Conservation (phyloP, 2,797 vertebrate genomes). For the Melanotaenia parkinsoni region DNA sequence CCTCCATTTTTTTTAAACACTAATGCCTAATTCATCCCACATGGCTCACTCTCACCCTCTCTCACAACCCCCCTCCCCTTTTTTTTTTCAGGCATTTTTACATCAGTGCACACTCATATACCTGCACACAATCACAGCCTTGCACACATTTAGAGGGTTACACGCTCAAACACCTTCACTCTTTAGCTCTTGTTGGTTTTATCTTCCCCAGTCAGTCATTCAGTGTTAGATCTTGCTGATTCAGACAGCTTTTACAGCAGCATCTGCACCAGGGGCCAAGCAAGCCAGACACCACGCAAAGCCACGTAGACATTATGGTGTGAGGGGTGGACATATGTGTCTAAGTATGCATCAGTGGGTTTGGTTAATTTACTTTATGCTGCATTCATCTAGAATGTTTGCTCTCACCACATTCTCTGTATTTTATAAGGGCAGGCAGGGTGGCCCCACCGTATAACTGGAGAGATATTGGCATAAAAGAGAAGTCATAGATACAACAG, state of each 20-base stretch:
- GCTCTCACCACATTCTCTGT: neutral
- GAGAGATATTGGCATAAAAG: neutral
- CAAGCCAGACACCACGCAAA: slow-evolving; percentile 58
- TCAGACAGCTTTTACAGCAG: slow-evolving; percentile 74
- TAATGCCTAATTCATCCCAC: slow-evolving; percentile 87
- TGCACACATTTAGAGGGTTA: slow-evolving; percentile 25
- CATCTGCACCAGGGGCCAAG: slow-evolving; percentile 61
- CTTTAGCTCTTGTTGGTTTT: slow-evolving; percentile 36
- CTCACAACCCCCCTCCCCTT: slow-evolving; percentile 2
- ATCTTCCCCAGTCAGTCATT: slow-evolving; percentile 50
- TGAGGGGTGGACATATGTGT: slow-evolving; percentile 24
- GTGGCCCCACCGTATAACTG: neutral
- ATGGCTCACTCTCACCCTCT: slow-evolving; percentile 67
- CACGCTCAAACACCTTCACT: slow-evolving; percentile 30
- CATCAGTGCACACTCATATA: slow-evolving; percentile 14
- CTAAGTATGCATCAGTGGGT: slow-evolving; percentile 30
- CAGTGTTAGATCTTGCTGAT: slow-evolving; percentile 68
- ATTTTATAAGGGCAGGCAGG: slow-evolving; percentile 15
- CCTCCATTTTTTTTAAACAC: slow-evolving; percentile 70
- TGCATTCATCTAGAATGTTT: slow-evolving; percentile 14
- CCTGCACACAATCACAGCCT: slow-evolving; percentile 3
- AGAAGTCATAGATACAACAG: slow-evolving; percentile 25
- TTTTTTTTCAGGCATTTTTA: slow-evolving; percentile 21
- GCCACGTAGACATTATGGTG: slow-evolving; percentile 47
- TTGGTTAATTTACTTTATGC: slow-evolving; percentile 24